phyloP scores from a whole-genome alignment of 2,113 vertebrate species.

The Drymodes brunneopygia region DNA sequence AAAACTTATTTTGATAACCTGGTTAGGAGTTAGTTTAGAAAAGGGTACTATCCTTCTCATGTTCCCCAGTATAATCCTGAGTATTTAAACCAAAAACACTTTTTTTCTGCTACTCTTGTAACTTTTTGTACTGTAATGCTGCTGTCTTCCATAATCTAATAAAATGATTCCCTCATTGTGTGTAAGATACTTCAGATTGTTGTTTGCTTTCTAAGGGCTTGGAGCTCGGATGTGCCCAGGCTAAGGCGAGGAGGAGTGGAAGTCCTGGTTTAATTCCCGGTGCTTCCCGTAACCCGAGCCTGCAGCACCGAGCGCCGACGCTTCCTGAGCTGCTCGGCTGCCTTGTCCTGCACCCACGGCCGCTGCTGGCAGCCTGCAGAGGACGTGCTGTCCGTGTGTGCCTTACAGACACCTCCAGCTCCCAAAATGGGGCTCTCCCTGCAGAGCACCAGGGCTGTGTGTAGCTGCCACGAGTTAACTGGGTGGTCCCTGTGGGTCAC shows the following conservation, averaged over 20 bases:
- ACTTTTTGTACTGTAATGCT: constrained; percentile 67
- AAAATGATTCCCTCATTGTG: constrained; percentile 67
- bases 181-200: constrained; percentile 46
- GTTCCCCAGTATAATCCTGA: constrained; percentile 63
- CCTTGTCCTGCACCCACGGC: neutral
- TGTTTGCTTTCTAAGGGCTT: constrained; percentile 17
- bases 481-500: neutral
- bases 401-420: neutral
- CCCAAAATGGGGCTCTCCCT: too few relatives aligned
- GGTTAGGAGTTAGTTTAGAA: constrained; percentile 53
- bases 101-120: constrained; percentile 65
- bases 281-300: neutral
- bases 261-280: neutral
- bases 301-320: rapidly evolving
- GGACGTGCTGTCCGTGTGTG: neutral
- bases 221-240: neutral
- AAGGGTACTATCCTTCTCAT: constrained; percentile 59
- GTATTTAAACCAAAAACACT: constrained; percentile 69
- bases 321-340: neutral
- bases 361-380: rapidly evolving
- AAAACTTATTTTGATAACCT: constrained; percentile 66
- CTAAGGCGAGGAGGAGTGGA: neutral
- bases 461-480: neutral
- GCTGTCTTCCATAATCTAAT: constrained; percentile 69
- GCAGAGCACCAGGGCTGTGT: neutral